phyloP scores from a whole-genome alignment of 2,113 vertebrate species.

The Atlantisia rogersi region DNA sequence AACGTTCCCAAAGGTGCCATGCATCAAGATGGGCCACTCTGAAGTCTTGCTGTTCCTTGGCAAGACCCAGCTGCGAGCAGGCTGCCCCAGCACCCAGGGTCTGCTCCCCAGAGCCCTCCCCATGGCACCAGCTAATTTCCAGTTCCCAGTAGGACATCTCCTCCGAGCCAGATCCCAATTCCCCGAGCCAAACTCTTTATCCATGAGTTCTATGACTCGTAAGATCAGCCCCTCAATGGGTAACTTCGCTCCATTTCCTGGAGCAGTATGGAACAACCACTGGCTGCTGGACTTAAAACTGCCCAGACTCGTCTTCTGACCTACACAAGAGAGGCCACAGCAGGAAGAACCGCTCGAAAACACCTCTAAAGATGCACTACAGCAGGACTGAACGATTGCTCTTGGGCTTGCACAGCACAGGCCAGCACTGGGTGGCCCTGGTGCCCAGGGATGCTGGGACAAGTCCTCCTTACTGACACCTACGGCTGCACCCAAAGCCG shows the following conservation, averaged over 20 bases:
- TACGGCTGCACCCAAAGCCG: background rate
- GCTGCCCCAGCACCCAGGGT: background rate
- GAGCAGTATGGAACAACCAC: slow-evolving; percentile 4
- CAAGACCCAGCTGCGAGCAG: background rate
- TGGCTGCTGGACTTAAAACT: slow-evolving; percentile 11
- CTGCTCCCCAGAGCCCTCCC: background rate
- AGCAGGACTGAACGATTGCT: background rate
- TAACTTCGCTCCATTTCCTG: background rate
- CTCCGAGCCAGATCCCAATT: background rate
- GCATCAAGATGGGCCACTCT: background rate
- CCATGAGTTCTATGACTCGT: background rate
- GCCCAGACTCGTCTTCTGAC: background rate
- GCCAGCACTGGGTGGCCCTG: background rate
- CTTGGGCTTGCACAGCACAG: background rate
- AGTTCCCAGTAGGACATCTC: background rate
- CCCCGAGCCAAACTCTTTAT: background rate
- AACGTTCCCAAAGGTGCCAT: background rate
- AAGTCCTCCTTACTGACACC: background rate
- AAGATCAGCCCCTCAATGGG: background rate
- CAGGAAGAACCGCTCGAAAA: background rate
- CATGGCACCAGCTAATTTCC: background rate
- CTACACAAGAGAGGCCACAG: background rate
- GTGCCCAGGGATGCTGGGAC: background rate
- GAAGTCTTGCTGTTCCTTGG: background rate
- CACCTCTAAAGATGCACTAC: background rate